Conservation (phyloP, 1,140 invertebrate genomes). For the Piezodorus guildinii region DNA sequence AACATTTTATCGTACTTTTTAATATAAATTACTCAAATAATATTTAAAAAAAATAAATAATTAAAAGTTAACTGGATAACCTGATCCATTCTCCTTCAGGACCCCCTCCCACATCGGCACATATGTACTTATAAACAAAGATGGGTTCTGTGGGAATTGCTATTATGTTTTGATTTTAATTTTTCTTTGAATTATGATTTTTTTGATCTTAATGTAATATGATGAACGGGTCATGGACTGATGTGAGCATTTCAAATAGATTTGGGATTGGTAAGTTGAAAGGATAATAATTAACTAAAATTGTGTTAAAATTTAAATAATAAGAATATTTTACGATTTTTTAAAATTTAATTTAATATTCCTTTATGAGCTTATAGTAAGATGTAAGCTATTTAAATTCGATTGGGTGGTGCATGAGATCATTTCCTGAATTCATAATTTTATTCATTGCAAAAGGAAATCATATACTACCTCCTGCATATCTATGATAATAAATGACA, state of each 20-base stretch:
- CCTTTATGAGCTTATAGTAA: background rate
- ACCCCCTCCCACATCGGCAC: background rate
- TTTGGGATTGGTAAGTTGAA: slow-evolving; percentile 24
- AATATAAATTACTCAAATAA: no score
- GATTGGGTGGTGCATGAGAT: background rate
- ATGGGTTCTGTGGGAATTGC: slow-evolving; percentile 5
- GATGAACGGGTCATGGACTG: slow-evolving; percentile 11
- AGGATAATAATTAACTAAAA: slow-evolving; percentile 3
- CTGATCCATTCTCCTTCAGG: no score
- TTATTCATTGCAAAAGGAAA: background rate
- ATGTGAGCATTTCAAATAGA: slow-evolving; percentile 10
- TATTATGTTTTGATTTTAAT: background rate
- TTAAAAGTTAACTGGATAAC: no score
- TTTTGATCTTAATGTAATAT: background rate
- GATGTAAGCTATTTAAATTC: no score
- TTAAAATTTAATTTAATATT: background rate
- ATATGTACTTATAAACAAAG: slow-evolving; percentile 18
- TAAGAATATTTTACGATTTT: background rate
- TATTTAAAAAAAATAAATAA: no score
- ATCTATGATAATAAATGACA: background rate
- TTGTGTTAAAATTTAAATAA: background rate
- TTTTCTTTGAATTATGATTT: background rate
- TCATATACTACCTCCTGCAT: background rate
- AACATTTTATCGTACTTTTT: no score
- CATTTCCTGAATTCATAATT: background rate